Conservation (phyloP, 2,797 vertebrate genomes). For the Odontamblyopus lacepedii region DNA sequence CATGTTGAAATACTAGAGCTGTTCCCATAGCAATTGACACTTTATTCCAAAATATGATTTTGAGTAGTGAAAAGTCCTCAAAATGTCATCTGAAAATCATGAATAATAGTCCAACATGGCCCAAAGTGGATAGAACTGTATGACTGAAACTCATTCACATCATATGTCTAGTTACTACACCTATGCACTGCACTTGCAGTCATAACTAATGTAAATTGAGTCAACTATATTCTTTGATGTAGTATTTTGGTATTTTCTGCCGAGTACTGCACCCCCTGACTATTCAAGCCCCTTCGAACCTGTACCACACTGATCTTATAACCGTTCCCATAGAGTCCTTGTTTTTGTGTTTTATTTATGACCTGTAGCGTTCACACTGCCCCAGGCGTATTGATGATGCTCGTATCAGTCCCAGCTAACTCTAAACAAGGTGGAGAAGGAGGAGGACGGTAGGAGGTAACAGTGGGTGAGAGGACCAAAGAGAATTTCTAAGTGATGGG, state of each 20-base stretch:
- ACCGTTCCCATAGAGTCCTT: not conserved
- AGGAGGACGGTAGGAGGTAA: conserved; percentile 21
- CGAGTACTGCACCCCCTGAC: not conserved
- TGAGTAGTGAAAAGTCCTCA: no score
- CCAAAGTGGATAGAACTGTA: not conserved
- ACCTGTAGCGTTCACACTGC: conserved; percentile 10
- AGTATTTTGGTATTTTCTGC: not conserved
- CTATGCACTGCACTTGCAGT: not conserved
- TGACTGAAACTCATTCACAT: not conserved
- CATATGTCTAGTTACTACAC: not conserved
- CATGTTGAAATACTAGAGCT: no score
- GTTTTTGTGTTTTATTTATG: not conserved
- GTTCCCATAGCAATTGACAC: no score
- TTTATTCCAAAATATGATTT: no score
- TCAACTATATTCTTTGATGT: not conserved
- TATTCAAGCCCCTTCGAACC: not conserved
- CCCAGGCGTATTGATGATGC: conserved; percentile 14
- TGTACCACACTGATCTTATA: not conserved
- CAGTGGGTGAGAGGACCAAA: conserved; percentile 28
- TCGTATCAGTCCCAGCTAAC: conserved; percentile 3
- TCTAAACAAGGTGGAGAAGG: conserved; percentile 9
- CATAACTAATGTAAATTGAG: not conserved
- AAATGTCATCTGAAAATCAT: no score
- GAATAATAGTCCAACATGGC: no score
- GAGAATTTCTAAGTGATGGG: conserved; percentile 21